phyloP scores from a whole-genome alignment of 2,113 vertebrate genomes.

The Callopanchax toddi region DNA sequence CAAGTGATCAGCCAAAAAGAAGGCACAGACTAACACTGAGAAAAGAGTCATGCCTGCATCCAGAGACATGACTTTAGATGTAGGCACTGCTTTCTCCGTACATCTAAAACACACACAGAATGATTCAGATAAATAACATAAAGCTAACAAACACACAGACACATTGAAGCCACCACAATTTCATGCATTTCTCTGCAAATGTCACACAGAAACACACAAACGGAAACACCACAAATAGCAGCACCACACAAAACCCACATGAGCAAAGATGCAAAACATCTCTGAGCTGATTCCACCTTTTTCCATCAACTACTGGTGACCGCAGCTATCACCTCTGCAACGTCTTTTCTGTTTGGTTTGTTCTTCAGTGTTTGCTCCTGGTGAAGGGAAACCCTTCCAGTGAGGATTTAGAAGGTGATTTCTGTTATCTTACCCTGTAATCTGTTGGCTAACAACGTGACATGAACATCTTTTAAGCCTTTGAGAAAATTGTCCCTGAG shows the following conservation, averaged over 20 bases:
- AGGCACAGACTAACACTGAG: slow-evolving; percentile 25
- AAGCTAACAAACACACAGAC: slow-evolving; percentile 25
- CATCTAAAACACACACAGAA: too few species aligned
- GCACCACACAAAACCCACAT: slow-evolving; percentile 16
- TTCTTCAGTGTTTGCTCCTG: slow-evolving; percentile 22
- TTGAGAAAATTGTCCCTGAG: background rate
- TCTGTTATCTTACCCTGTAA: slow-evolving; percentile 18
- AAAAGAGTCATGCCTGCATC: slow-evolving; percentile 31
- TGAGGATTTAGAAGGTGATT: too few species aligned
- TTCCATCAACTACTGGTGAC: slow-evolving; percentile 38
- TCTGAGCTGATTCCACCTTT: slow-evolving; percentile 66
- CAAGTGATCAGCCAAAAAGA: slow-evolving; percentile 28
- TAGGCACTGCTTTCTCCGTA: background rate
- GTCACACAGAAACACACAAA: slow-evolving; percentile 34
- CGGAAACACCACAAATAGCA: slow-evolving; percentile 30
- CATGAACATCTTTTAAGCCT: background rate
- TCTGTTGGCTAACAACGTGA: slow-evolving; percentile 26
- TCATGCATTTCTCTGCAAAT: slow-evolving; percentile 61
- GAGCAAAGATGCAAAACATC: slow-evolving; percentile 52
- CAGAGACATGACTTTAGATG: background rate
- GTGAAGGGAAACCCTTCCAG: too few species aligned
- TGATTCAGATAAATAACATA: slow-evolving; percentile 22
- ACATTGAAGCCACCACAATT: slow-evolving; percentile 29
- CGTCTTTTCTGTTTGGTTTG: slow-evolving; percentile 4
- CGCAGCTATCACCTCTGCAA: slow-evolving; percentile 4